phyloP scores from a whole-genome alignment of 2,797 vertebrate species.

The Chromis chromis region DNA sequence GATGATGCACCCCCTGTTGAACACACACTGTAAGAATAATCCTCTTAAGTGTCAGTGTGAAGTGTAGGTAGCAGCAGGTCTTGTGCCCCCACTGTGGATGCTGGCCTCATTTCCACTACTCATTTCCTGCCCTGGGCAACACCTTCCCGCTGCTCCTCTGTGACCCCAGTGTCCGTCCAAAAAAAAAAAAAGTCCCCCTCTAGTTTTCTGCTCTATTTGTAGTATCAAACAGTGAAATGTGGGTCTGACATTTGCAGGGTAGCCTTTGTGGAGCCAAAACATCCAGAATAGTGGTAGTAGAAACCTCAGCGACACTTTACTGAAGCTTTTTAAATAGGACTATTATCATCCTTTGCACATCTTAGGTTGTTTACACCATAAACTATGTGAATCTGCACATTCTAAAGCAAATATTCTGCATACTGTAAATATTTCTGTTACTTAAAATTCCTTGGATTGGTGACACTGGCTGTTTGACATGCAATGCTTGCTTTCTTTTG shows the following conservation, averaged over 20 bases:
- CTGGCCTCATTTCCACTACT: slow-evolving; percentile 67
- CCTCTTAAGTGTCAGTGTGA: slow-evolving; percentile 73
- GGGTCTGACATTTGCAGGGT: fast-evolving
- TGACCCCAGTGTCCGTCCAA: slow-evolving; percentile 27
- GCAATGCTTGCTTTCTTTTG: too few species aligned
- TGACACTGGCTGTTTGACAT: too few species aligned
- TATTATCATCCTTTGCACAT: too few species aligned
- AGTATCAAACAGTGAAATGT: background rate
- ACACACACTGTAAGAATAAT: slow-evolving; percentile 64
- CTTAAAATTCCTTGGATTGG: too few species aligned
- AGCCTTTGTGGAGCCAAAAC: too few species aligned
- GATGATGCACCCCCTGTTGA: slow-evolving; percentile 32
- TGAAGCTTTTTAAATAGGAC: too few species aligned
- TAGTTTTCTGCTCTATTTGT: slow-evolving; percentile 14
- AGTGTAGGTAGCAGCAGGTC: slow-evolving; percentile 66
- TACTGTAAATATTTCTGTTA: too few species aligned
- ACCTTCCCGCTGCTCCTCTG: slow-evolving; percentile 39
- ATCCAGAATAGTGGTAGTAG: too few species aligned
- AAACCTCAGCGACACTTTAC: too few species aligned
- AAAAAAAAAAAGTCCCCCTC: background rate
- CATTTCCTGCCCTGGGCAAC: slow-evolving; percentile 69
- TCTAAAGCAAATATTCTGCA: too few species aligned
- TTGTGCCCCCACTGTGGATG: slow-evolving; percentile 60
- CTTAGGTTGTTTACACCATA: too few species aligned
- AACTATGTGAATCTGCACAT: too few species aligned